Evolutionary conservation across 2,888 invertebrate species (phyloP).

Genomic region (Noctua janthe): DNA sequence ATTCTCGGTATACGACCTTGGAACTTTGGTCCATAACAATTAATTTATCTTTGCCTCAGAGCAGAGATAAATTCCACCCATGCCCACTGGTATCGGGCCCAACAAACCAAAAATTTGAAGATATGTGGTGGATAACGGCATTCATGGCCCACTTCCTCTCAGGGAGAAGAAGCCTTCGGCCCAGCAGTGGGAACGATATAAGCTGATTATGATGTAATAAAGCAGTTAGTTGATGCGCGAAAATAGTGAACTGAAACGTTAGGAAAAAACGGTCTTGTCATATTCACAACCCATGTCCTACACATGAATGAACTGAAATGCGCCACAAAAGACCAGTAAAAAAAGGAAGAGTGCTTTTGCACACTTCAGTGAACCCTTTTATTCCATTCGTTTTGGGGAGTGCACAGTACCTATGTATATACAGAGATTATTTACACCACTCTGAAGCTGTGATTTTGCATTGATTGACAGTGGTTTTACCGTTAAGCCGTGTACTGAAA

Average conservation of each 20-base stretch:
- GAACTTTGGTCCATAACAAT: not conserved
- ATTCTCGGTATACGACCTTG: constrained; percentile 12
- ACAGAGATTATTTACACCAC: constrained; percentile 1
- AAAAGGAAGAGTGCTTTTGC: constrained; percentile 11
- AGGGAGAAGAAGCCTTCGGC: not conserved
- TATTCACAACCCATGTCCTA: not conserved
- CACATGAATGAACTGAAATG: constrained; percentile 27
- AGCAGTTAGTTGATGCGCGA: not conserved
- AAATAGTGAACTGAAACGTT: not conserved
- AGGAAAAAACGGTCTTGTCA: not conserved
- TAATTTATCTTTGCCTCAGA: not conserved
- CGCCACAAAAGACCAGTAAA: constrained; percentile 25
- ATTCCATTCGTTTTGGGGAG: constrained; percentile 10
- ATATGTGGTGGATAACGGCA: not conserved
- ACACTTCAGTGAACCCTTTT: constrained; percentile 17
- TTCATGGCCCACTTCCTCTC: not conserved
- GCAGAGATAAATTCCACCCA: too few species aligned
- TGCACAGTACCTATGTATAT: not conserved
- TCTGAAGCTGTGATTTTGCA: not conserved
- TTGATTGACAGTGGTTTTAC: not conserved
- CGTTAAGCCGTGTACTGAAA: not conserved
- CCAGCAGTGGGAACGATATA: not conserved
- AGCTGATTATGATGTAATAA: not conserved
- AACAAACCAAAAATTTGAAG: too few species aligned
- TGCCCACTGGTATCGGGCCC: too few species aligned